These are phyloP conservation scores for Euwallacea similis DNA, from an alignment of 1,140 invertebrate species.

Conservation along the genomic window DNA sequence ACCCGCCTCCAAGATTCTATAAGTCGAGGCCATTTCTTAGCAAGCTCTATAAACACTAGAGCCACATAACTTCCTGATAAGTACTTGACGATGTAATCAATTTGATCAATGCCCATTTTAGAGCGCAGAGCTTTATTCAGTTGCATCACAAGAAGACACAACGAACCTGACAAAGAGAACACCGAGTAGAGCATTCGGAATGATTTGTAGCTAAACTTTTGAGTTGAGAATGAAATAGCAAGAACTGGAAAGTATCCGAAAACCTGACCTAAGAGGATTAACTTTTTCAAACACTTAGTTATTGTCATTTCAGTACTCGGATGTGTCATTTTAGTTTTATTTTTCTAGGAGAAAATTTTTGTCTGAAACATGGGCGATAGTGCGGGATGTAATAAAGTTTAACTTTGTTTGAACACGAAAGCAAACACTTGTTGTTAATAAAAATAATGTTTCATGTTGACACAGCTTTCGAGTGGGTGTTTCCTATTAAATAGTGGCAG, in stretches of 20 bases:
- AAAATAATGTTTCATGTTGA: background rate
- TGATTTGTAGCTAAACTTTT: conserved; percentile 30
- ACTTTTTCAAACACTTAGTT: conserved; percentile 21
- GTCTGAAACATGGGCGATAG: background rate
- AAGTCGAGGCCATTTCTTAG: conserved; percentile 39
- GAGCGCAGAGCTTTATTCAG: conserved; percentile 7
- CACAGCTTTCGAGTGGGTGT: background rate
- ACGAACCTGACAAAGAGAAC: conserved; percentile 25
- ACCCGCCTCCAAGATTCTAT: conserved; percentile 38
- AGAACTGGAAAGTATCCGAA: conserved; percentile 35
- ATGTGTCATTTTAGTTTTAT: background rate
- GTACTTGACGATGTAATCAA: conserved; percentile 27
- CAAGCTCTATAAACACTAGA: conserved; percentile 35
- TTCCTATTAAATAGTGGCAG: background rate
- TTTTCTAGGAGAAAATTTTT: background rate
- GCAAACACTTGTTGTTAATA: background rate
- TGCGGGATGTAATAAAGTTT: background rate
- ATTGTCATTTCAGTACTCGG: conserved; percentile 11
- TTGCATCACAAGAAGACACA: conserved; percentile 31
- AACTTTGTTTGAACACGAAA: background rate
- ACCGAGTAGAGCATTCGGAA: conserved; percentile 25
- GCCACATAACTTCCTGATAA: conserved; percentile 1
- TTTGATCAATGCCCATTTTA: conserved; percentile 25
- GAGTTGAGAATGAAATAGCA: background rate
- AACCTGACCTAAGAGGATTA: conserved; percentile 20